Evolutionary conservation across 1,140 invertebrate species (phyloP), one percentile per base, ranked within the genome.

Genomic region (Sarcophaga bullata): DNA sequence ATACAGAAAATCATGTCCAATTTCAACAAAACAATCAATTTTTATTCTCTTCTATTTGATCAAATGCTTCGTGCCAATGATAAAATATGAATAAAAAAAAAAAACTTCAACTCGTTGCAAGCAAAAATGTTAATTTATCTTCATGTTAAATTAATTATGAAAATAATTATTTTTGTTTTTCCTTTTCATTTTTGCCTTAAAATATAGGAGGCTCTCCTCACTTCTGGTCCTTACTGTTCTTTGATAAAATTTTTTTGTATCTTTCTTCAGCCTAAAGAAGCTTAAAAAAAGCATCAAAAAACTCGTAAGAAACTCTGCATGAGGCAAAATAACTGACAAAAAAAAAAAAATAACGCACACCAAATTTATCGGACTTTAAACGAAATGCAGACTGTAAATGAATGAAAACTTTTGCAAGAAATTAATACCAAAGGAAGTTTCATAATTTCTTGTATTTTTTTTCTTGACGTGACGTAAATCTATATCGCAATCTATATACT

Each of bases 131-230:
- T 68, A 19, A 68, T 68, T 68, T 68, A 68, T 25, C 62, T 68
- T n/a, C 62, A 68, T 68, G 62, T 68, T 68, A 68, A 68, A 68
- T 68, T 68, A 68, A 68, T 68, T 68, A 19, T 68, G n/a, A 68
- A 68, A 68, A 68, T 68, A 19, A 68, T 8, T 19, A 8, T 17
- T 62, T 62, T 9, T 68, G 17, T 68, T 10, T 6, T 52, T 52
- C 50, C 49, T 52, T 10, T 52, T 52, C 6, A 1, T 13, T 52
- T 10, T 52, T 52, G 8, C 6, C 50, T 52, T 13, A 52, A 50
- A 50, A 11, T 11, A 50, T 50, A 8, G 49, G 7, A 50, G 49
- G 11, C 50, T 3, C 50, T 13, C 13, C 6, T 52, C 8, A 3
- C 8, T 6, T 52, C 50, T 52, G 50, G 1, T 68, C 58, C 19